Conservation (phyloP, 2,888 invertebrate species). For the Cephus runcator region DNA sequence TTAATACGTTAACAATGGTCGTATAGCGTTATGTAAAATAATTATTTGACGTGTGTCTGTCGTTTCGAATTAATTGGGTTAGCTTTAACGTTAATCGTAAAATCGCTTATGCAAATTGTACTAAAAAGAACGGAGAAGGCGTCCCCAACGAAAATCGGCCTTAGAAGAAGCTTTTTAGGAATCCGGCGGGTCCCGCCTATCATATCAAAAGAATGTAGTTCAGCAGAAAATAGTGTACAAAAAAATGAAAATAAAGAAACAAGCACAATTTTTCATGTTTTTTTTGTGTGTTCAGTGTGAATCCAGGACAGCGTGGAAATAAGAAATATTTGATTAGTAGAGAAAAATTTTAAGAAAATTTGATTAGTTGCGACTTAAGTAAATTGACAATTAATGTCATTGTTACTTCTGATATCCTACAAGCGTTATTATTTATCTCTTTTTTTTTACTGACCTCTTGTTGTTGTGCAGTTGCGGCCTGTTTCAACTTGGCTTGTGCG, state of each 20-base stretch:
- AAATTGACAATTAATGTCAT: too few species aligned
- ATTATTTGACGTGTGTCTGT: conserved; percentile 37
- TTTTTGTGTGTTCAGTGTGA: not conserved
- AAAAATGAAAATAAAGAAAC: too few species aligned
- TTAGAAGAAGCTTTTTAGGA: conserved; percentile 96
- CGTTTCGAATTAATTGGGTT: conserved; percentile 18
- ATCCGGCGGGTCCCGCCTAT: conserved; percentile 92
- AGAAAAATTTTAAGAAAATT: conserved; percentile 13
- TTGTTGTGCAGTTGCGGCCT: conserved; percentile 76
- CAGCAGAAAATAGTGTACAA: too few species aligned
- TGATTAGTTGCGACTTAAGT: conserved; percentile 21
- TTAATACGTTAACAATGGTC: conserved; percentile 69
- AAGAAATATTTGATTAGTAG: conserved; percentile 12
- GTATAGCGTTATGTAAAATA: conserved; percentile 71
- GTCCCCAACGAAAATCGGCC: conserved; percentile 56
- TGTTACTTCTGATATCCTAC: too few species aligned
- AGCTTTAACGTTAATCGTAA: not conserved
- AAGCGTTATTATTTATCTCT: not conserved
- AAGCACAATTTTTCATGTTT: not conserved
- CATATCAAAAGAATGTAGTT: too few species aligned
- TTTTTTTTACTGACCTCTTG: conserved; percentile 73
- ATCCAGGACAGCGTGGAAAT: conserved; percentile 41
- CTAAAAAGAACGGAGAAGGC: conserved; percentile 61
- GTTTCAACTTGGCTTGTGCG: conserved; percentile 89
- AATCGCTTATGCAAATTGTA: conserved; percentile 55